Base-by-base conservation (phyloP, 2,888 invertebrate species). In the Molanna angustata region DNA sequence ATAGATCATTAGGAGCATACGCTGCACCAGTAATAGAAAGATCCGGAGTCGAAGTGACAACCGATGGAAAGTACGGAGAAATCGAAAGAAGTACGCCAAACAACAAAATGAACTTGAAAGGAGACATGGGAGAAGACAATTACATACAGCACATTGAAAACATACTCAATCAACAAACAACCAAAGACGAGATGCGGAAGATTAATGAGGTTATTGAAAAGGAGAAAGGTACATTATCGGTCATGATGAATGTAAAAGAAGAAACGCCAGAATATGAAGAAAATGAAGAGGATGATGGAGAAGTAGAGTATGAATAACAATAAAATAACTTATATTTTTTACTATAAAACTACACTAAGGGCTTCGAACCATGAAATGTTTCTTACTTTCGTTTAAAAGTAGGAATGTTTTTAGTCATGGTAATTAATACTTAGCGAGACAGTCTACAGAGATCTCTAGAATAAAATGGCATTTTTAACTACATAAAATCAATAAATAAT, bases 1-100 rank as follows among this genome's bases (percentile, higher is more conserved):
- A 69, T 68, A 45, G 72, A 71, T 50, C 70, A 69, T 57, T 76
- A n/a, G 74, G 72, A 51, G 76, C 76, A 0, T 75, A 69, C 64
- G 73, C 76, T 2, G 68, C 71, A 13, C 57, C 56, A 2, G 27
- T 59, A 4, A 22, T 57, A 9, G 49, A 55, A 7, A 71, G 74
- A 1, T 63, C 73, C 1, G 52, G 47, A 16, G 51, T 60, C 3
- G 43, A 47, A 22, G 42, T 58, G 7, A 56, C 56, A 1, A 43
- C 42, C 2, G 53, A 60, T 21, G 60, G 57, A 14, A 41, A 54
- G 21, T 55, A 40, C 4, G 57, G 57, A 37, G 49, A 58, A 39
- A 54, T 60, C 40, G 17, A 20, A 2, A 42, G 49, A 37, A 31
- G 31, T 22, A 11, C 18, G 9, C 33, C 11, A n/a, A 44, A 22